Evolutionary conservation across 2,113 vertebrate species (phyloP).

Genomic region (Serinus canaria): DNA sequence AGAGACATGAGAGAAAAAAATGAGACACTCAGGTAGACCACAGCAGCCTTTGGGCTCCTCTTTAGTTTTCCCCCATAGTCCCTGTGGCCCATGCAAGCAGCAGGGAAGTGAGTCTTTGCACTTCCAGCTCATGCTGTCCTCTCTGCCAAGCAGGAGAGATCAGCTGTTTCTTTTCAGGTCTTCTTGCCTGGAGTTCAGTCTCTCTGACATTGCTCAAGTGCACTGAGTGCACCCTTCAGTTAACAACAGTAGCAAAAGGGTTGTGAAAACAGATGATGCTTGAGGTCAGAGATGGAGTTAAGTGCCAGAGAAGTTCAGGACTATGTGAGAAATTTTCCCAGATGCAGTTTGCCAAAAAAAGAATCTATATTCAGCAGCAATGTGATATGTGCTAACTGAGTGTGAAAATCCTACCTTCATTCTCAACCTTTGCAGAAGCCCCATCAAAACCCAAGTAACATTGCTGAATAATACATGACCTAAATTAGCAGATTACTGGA

Average conservation of each 20-base stretch:
- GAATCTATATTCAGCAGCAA: neutral
- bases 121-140: neutral
- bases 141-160: neutral
- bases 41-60: accelerated
- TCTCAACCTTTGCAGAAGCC: neutral
- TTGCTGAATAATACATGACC: neutral
- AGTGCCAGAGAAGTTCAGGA: neutral
- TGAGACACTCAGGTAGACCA: neutral
- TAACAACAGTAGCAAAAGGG: neutral
- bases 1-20: neutral
- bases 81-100: neutral
- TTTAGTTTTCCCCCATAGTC: neutral
- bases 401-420: neutral
- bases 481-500: neutral
- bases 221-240: neutral
- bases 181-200: neutral
- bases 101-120: neutral
- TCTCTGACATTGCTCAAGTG: neutral
- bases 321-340: neutral
- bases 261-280: neutral
- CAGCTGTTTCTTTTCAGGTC: neutral
- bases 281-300: neutral
- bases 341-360: neutral
- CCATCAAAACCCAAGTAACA: neutral
- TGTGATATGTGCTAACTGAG: neutral